These are phyloP conservation scores for Rhaphigaster nebulosa DNA, from an alignment of 2,888 invertebrate species.

Conservation along the genomic window DNA sequence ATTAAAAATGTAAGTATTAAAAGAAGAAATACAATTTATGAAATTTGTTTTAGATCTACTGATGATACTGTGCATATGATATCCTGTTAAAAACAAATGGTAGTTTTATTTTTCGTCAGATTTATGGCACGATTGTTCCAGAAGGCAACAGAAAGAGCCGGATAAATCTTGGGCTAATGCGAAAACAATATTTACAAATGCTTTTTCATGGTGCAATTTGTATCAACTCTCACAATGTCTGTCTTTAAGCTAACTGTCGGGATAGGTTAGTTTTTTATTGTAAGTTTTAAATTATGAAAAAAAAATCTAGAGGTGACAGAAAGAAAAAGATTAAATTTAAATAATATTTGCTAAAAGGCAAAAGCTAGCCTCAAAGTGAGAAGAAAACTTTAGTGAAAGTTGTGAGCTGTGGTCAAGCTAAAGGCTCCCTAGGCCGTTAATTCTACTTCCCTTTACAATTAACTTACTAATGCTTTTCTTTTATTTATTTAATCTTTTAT, in stretches of 20 bases:
- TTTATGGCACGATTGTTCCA: background rate
- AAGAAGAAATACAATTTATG: too few relatives aligned
- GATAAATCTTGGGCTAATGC: background rate
- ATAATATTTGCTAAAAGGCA: background rate
- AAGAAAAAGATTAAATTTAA: background rate
- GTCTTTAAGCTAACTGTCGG: background rate
- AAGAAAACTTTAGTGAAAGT: background rate
- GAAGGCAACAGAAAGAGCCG: background rate
- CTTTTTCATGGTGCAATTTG: background rate
- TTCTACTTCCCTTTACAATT: background rate
- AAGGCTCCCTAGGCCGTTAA: background rate
- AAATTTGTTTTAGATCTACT: background rate
- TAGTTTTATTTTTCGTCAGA: background rate
- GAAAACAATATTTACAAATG: slow-evolving; percentile 4
- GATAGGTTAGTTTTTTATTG: background rate
- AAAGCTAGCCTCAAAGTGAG: background rate
- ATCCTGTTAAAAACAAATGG: background rate
- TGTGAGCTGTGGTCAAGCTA: background rate
- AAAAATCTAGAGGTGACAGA: background rate
- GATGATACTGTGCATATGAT: background rate
- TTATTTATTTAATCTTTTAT: too few relatives aligned
- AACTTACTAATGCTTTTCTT: background rate
- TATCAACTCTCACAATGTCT: background rate
- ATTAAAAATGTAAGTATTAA: too few relatives aligned
- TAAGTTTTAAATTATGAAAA: too few relatives aligned